Base-by-base conservation (phyloP, 1,140 invertebrate species). In the Penaeus japonicus region DNA sequence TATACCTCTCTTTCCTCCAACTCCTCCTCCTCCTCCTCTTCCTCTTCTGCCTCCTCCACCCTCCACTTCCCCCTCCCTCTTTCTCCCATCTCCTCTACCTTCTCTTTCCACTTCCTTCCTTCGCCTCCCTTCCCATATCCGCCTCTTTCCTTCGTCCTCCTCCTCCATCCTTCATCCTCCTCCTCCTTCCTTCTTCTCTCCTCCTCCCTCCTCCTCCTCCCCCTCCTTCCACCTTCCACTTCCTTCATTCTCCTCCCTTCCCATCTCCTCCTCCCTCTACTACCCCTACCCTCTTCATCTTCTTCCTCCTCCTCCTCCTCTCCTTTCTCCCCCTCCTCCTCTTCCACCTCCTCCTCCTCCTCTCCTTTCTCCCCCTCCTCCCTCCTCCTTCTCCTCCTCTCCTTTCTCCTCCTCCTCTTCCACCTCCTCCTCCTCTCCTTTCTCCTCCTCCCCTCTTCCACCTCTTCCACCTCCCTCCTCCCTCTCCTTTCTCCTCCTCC, bases 71-170 rank as follows among this genome's bases (percentile, higher is more conserved):
- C 18, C 62, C 1, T 22, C 30, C 62, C 0, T 24, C 5, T 1
- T 20, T 17, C n/a, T n/a, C 12, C 15, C 62, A n/a, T n/a, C n/a
- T n/a, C n/a, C n/a, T n/a, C n/a, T n/a, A n/a, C n/a, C n/a, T n/a
- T n/a, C n/a, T n/a, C n/a, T n/a, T 10, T n/a, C 15, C 62, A 0
- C 2, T 12, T 0, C 1, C 1, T 0, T 0, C 62, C n/a, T 10
- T 24, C 0, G 1, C 62, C n/a, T 70, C 62, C 18, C 62, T 20
- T 17, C 5, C 62, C 5, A 0, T 18, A 0, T 10, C 7, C 62
- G 0, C 15, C 62, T 7, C 15, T 17, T 20, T 24, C 15, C 39
- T 18, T 65, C 62, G 0, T 18, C 62, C 15, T 17, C 62, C 10
- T 5, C 62, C 62, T 22, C 30, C 62, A 0, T n/a, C 39, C 22